Evolutionary conservation across 2,797 vertebrate species (phyloP).

Genomic region (Botia almorhae): DNA sequence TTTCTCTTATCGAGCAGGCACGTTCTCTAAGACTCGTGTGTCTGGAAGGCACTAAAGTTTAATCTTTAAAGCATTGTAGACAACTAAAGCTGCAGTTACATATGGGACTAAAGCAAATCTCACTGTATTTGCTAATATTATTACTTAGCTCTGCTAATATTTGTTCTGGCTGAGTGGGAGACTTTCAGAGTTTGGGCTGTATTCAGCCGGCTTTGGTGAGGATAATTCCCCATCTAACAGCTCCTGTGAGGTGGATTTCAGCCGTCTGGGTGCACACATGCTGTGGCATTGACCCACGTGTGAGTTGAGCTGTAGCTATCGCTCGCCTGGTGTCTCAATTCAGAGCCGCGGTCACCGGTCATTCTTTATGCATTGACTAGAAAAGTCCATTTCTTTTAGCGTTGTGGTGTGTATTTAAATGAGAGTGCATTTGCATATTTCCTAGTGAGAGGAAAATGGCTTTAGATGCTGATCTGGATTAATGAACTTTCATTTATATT

Average conservation of each 20-base stretch:
- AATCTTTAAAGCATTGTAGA: slow-evolving; percentile 53
- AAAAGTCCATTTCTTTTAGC: slow-evolving; percentile 26
- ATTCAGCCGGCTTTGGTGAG: slow-evolving; percentile 46
- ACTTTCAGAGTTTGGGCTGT: neutral
- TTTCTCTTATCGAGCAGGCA: slow-evolving; percentile 4
- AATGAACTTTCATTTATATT: slow-evolving; percentile 42
- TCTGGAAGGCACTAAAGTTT: slow-evolving; percentile 51
- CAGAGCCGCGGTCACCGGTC: neutral
- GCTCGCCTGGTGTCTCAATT: slow-evolving; percentile 29
- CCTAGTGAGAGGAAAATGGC: slow-evolving; percentile 21
- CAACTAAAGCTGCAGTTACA: slow-evolving; percentile 55
- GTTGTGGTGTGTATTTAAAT: slow-evolving; percentile 42
- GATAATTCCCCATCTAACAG: slow-evolving; percentile 37
- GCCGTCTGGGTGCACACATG: neutral
- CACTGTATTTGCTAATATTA: slow-evolving; percentile 60
- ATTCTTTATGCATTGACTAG: slow-evolving; percentile 19
- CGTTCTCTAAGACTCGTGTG: slow-evolving; percentile 10
- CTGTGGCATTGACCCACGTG: neutral
- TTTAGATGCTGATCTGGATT: slow-evolving; percentile 47
- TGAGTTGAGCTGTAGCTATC: slow-evolving; percentile 8
- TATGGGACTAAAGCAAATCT: slow-evolving; percentile 48
- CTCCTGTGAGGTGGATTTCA: neutral
- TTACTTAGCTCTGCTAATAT: slow-evolving; percentile 61
- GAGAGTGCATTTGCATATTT: slow-evolving; percentile 37
- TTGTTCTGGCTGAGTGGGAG: slow-evolving; percentile 55